These are phyloP conservation scores for Dendroctonus valens DNA, from an alignment of 1,140 invertebrate genomes.

Conservation along the genomic window DNA sequence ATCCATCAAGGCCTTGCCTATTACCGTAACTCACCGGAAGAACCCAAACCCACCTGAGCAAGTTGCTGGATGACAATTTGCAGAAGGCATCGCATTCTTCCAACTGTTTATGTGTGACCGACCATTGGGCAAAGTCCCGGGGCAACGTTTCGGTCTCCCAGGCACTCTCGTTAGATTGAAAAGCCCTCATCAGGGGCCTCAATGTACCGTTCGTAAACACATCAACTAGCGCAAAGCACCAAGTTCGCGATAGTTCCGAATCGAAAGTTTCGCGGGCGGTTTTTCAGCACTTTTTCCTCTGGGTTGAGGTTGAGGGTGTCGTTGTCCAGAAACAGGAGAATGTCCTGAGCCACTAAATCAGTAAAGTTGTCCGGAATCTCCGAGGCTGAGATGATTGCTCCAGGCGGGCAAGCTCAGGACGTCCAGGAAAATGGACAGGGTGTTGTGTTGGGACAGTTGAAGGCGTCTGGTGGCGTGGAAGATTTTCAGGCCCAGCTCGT, in stretches of 20 bases:
- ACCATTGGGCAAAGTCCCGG: constrained; percentile 46
- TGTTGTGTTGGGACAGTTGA: constrained; percentile 40
- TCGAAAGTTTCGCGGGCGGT: constrained; percentile 25
- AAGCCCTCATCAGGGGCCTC: constrained; percentile 38
- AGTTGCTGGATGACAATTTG: constrained; percentile 26
- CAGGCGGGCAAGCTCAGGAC: constrained; percentile 45
- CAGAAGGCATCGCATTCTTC: constrained; percentile 46
- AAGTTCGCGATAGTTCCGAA: not conserved
- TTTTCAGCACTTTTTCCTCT: constrained; percentile 33
- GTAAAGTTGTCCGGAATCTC: constrained; percentile 2
- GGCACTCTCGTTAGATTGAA: constrained; percentile 34
- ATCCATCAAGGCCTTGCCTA: too few species aligned
- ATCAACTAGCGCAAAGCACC: constrained; percentile 38
- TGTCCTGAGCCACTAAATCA: constrained; percentile 22
- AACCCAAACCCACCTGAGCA: constrained; percentile 20
- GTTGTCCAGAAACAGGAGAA: constrained; percentile 39
- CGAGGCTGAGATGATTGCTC: constrained; percentile 26
- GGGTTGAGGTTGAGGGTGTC: constrained; percentile 23
- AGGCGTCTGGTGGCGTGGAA: constrained; percentile 39
- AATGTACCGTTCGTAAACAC: constrained; percentile 37
- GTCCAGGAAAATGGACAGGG: constrained; percentile 45
- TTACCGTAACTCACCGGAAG: too few species aligned
- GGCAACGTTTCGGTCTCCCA: constrained; percentile 34
- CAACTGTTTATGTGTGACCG: constrained; percentile 42
- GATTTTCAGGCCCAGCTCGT: constrained; percentile 41